A percentile compares a stretch with the other conserved stretches of the same genome.
Conservation (phyloP, 2,888 invertebrate genomes). For the Lacanobia oleracea region DNA sequence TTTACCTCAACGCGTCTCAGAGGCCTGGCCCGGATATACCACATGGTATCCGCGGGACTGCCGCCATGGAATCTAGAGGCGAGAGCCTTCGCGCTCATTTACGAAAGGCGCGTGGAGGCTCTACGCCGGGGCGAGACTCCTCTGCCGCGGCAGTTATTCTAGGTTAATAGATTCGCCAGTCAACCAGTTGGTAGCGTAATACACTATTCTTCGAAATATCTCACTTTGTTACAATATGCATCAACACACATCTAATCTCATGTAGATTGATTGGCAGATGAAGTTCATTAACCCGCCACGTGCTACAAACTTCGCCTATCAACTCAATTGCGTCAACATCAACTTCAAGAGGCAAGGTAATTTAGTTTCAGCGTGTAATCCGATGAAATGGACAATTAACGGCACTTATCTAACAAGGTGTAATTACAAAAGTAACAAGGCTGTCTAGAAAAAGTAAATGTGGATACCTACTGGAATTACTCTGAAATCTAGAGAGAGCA, state of each 20-base stretch:
- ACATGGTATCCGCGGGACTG: too few relatives aligned
- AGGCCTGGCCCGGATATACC: too few relatives aligned
- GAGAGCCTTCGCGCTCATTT: too few relatives aligned
- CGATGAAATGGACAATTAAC: slow-evolving; percentile 55
- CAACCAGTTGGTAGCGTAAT: too few relatives aligned
- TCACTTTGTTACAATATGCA: background rate
- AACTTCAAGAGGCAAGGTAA: slow-evolving; percentile 42
- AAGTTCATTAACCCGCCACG: slow-evolving; percentile 18
- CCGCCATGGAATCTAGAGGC: too few relatives aligned
- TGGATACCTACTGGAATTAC: slow-evolving; percentile 24
- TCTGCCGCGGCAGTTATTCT: too few relatives aligned
- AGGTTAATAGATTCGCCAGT: too few relatives aligned
- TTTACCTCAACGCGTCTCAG: too few relatives aligned
- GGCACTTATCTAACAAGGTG: slow-evolving; percentile 45
- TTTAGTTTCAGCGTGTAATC: slow-evolving; percentile 50
- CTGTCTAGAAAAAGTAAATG: slow-evolving; percentile 23
- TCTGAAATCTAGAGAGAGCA: slow-evolving; percentile 23
- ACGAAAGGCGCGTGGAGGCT: too few relatives aligned
- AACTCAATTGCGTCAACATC: slow-evolving; percentile 27
- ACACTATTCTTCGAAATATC: background rate
- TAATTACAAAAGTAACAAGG: slow-evolving; percentile 45
- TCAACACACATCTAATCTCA: background rate
- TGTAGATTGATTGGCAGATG: background rate
- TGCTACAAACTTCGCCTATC: slow-evolving; percentile 32
- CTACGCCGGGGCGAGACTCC: too few relatives aligned